Evolutionary conservation across 2,888 invertebrate species (phyloP).

Genomic region (Arctia plantaginis): DNA sequence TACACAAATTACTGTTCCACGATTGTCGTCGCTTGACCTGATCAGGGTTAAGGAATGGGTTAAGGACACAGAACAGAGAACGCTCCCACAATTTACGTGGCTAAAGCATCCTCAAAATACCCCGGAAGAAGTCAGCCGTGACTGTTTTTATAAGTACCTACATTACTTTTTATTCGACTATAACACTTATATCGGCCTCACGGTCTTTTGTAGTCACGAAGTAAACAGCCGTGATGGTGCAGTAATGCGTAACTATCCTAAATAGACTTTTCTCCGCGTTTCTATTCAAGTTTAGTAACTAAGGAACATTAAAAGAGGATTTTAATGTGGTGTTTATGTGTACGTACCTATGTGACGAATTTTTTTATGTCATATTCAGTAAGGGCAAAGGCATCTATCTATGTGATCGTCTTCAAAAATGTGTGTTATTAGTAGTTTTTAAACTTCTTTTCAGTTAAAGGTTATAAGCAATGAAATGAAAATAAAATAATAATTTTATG

Average conservation of each 20-base stretch:
- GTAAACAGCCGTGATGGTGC: neutral
- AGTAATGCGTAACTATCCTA: conserved; percentile 1
- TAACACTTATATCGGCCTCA: neutral
- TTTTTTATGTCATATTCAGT: too few species aligned
- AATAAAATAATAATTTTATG: too few species aligned
- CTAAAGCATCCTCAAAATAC: conserved; percentile 33
- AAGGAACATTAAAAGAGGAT: neutral
- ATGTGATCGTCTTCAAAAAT: too few species aligned
- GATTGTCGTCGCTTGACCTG: conserved; percentile 5
- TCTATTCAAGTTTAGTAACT: neutral
- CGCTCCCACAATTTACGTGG: conserved; percentile 18
- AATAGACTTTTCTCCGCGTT: neutral
- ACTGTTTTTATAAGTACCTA: conserved; percentile 36
- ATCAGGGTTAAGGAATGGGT: conserved; percentile 21
- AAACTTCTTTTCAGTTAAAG: too few species aligned
- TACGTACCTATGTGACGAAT: neutral
- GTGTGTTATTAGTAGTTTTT: too few species aligned
- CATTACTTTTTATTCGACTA: conserved; percentile 8
- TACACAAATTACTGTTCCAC: neutral
- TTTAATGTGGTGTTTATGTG: neutral
- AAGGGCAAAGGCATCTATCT: too few species aligned
- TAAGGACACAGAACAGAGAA: conserved; percentile 17
- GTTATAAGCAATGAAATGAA: too few species aligned
- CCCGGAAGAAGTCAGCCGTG: conserved; percentile 48
- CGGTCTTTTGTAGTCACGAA: conserved; percentile 5